phyloP scores from a whole-genome alignment of 2,113 vertebrate genomes.

The Crotalus horridus region DNA sequence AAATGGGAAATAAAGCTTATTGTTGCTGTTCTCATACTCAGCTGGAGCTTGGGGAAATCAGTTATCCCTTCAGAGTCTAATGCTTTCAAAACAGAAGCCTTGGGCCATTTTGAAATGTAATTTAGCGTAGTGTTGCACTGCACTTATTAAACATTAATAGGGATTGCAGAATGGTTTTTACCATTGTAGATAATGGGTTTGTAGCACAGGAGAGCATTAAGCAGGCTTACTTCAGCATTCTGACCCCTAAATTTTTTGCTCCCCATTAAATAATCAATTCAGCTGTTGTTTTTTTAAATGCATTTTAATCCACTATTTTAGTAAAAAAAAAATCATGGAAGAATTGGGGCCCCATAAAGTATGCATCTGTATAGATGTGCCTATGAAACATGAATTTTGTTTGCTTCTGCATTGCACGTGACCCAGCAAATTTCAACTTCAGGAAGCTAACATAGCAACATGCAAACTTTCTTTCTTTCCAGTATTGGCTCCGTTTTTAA shows the following conservation, averaged over 20 bases:
- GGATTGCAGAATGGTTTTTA: conserved; percentile 58
- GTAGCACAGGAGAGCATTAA: conserved; percentile 59
- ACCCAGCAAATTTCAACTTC: conserved; percentile 52
- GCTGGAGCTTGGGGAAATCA: conserved; percentile 48
- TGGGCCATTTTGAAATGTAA: conserved; percentile 45
- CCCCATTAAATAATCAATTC: conserved; percentile 77
- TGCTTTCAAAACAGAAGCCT: conserved; percentile 37
- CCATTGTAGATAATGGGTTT: conserved; percentile 66
- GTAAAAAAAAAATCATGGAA: conserved; percentile 61
- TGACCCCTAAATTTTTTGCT: conserved; percentile 53
- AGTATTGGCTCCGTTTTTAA: conserved; percentile 55
- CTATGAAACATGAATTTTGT: conserved; percentile 46
- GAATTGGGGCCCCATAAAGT: conserved; percentile 33
- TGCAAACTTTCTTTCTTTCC: conserved; percentile 40
- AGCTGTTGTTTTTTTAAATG: conserved; percentile 70
- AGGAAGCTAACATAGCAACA: conserved; percentile 33
- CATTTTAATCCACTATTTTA: conserved; percentile 63
- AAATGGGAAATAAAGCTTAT: conserved; percentile 39
- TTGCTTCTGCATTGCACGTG: conserved; percentile 53
- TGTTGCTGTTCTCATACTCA: conserved; percentile 48
- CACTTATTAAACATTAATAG: conserved; percentile 70
- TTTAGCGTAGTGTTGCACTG: conserved; percentile 36
- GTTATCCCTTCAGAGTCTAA: conserved; percentile 48
- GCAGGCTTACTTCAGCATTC: conserved; percentile 70
- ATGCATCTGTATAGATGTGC: conserved; percentile 4